Conservation (phyloP, 2,797 vertebrate species). For the Acrocephalus scirpaceus region DNA sequence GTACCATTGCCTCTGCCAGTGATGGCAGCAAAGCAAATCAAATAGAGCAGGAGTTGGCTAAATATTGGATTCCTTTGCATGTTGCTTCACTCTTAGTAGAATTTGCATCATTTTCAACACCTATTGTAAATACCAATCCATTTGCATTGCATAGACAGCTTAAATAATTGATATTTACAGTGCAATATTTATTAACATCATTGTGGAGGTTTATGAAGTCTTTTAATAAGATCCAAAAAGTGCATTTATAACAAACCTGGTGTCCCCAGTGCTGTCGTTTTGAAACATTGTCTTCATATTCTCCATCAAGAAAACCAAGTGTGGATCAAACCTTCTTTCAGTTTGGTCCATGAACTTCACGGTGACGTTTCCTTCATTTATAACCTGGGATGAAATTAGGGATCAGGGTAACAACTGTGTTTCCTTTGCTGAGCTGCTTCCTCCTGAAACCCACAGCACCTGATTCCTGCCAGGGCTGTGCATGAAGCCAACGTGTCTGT, state of each 20-base stretch:
- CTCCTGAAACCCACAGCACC: background rate
- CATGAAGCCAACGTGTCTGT: fast-evolving
- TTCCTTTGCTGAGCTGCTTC: background rate
- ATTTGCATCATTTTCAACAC: background rate
- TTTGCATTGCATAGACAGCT: background rate
- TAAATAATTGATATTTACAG: background rate
- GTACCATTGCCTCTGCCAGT: background rate
- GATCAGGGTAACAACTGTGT: background rate
- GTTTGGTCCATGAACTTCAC: background rate
- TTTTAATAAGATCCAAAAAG: background rate
- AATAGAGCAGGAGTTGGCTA: background rate
- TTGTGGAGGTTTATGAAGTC: background rate
- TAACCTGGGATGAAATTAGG: background rate
- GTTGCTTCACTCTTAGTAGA: background rate
- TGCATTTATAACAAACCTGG: background rate
- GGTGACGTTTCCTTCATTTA: background rate
- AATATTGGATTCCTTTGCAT: background rate
- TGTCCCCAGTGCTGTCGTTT: background rate
- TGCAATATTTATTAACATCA: background rate
- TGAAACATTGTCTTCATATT: background rate
- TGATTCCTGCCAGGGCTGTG: background rate
- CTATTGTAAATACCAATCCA: background rate
- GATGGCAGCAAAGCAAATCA: background rate
- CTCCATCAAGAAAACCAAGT: background rate
- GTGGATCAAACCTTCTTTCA: background rate